Base-by-base conservation (phyloP, 2,113 vertebrate species). In the Cebidichthys violaceus region DNA sequence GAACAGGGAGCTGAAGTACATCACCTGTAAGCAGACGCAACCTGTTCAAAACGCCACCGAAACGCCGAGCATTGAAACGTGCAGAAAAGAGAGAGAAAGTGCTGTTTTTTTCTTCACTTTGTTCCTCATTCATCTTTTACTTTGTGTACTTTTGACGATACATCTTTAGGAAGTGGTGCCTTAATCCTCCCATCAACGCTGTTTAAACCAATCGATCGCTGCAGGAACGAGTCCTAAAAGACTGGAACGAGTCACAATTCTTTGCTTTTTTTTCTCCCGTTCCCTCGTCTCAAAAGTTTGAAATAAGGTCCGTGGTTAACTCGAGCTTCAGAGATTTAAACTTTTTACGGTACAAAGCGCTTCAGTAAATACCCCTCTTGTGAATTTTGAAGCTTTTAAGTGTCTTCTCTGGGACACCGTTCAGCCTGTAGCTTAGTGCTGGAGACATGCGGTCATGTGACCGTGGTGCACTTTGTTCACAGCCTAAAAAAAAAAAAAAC, bases 1-100 rank as follows among this genome's bases (percentile, higher is more conserved):
- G 76, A 99, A 98, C 85, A 99, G 94, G 80, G 98, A 99, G 92
- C 97, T 99, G 94, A 99, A 99, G 93, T 99, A 99, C 97, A 99
- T 98, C 87, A 99, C 96, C 98, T 99, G 95, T 15, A 79, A 18
- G 57, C 29, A 89, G 62, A 66, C 20, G 75, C 8, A 79, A n/a
- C 29, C 9, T 62, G 37, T 33, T 52, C 22, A 37, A 35, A 35
- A 50, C 8, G 0, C 6, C n/a, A 54, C 2, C 41, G n/a, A 31
- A 50, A 64, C 27, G 4, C 14, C 3, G 6, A 39, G 39, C 27
- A 14, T 62, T 3, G 35, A 22, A 37, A 50, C 35, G 9, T 17
- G 35, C 7, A 20, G 27, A 39, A 54, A 65, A 17, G 18, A 37
- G n/a, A 27, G 9, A 20, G n/a, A 52, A 64, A 27, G 6, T 14